Percentiles rank a stretch among this genome's conserved stretches.
Conservation (phyloP, 2,888 invertebrate species). For the Sialis lutaria region DNA sequence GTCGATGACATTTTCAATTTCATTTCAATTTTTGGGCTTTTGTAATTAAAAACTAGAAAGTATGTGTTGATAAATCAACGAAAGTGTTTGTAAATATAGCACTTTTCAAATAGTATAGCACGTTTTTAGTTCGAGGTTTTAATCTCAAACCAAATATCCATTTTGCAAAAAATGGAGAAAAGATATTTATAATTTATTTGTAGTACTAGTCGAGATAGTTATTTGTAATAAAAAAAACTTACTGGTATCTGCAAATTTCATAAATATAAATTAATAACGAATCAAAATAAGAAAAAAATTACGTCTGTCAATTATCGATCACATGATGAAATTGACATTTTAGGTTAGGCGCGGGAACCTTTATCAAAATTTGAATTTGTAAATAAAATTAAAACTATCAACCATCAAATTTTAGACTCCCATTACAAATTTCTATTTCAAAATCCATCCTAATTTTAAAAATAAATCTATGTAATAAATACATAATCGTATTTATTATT, state of each 20-base stretch:
- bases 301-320: constrained; percentile 4
- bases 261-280: too few relatives aligned
- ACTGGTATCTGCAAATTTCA: too few relatives aligned
- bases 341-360: background rate
- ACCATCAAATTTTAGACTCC: background rate
- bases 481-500: too few relatives aligned
- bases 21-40: background rate
- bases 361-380: background rate
- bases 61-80: background rate
- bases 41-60: background rate
- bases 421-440: background rate
- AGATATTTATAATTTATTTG: background rate
- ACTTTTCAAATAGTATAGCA: background rate
- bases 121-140: constrained; percentile 4
- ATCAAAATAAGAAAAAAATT: too few relatives aligned
- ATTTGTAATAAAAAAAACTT: background rate
- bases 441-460: too few relatives aligned
- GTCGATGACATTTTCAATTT: too few relatives aligned
- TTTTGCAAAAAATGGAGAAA: background rate
- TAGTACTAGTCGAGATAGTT: too few relatives aligned
- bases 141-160: constrained; percentile 1
- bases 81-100: background rate
- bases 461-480: too few relatives aligned
- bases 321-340: background rate
- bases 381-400: background rate